These are phyloP conservation scores for Drosophila saltans DNA, from an alignment of 1,140 invertebrate species.

Conservation along the genomic window DNA sequence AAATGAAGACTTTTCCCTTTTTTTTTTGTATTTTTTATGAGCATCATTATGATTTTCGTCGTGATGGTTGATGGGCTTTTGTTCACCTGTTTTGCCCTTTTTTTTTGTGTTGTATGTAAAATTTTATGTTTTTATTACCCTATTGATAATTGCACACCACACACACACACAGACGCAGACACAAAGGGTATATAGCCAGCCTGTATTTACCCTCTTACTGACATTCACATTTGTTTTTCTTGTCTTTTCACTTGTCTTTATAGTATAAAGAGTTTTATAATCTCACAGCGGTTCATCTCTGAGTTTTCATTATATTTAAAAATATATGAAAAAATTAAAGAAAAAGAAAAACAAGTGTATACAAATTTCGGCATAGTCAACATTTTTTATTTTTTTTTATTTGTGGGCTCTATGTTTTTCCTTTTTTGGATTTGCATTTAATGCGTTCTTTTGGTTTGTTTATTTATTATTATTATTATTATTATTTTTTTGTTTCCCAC, in stretches of 20 bases:
- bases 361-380: neutral
- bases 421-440: constrained; percentile 1
- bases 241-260: too few species aligned
- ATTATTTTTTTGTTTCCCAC: too few species aligned
- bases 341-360: neutral
- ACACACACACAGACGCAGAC: neutral
- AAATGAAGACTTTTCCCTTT: neutral
- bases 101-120: neutral
- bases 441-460: constrained; percentile 29
- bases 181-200: neutral
- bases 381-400: neutral
- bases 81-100: neutral
- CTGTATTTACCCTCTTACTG: neutral
- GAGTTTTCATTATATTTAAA: too few species aligned
- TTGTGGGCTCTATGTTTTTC: neutral
- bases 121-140: constrained; percentile 3
- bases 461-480: constrained; percentile 20
- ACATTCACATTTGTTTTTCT: too few species aligned
- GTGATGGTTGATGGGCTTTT: neutral
- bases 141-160: constrained; percentile 1
- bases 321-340: neutral
- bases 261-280: too few species aligned
- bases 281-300: too few species aligned
- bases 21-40: constrained; percentile 1
- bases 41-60: neutral